Evolutionary conservation across 2,888 invertebrate genomes (phyloP), one percentile per base, ranked within the genome.

Genomic region (Drosophila gaucha): DNA sequence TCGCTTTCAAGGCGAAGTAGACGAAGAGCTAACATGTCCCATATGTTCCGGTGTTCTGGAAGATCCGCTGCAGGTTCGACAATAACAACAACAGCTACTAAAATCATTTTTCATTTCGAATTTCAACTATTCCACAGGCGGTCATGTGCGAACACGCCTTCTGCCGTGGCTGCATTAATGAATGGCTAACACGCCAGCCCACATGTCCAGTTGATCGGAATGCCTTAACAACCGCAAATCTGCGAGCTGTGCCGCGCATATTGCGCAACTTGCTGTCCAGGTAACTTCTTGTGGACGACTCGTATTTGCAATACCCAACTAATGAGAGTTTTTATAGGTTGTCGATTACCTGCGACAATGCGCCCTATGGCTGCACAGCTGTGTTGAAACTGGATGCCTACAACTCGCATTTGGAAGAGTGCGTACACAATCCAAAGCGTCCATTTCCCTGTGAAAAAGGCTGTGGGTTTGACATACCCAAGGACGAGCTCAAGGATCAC

Each of bases 81-180:
- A 33, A 52, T 43, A 63, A 54, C 26, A 57, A 57, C 28, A 43
- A 36, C 30, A 14, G 16, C 4, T 22, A 6, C 35, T 28, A 1
- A 18, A 36, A 58, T 55, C 6, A 33, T 28, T 51, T 50, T 54
- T 22, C 14, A 39, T 59, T 47, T 35, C 18, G n/a, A 16, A 26
- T n/a, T 18, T 28, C 30, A 33, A 49, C 65, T 47, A 46, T 46
- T 91, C 97, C 52, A 35, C 36, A 80, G 98, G 98, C 98, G 55
- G 97, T 97, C 50, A 95, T 95, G 85, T 99, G 98, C 92, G 98
- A 99, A 91, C 98, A 99, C 93, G 98, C 98, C 58, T 99, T 98
- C 92, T 99, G 98, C 92, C 95, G 96, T 85, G 95, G 94, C 49
- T 99, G 98, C 92, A 99, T 99, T 86, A 96, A 96, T 68, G 97